Base-by-base conservation (phyloP, 2,888 invertebrate species). In the Zootermopsis nevadensis region DNA sequence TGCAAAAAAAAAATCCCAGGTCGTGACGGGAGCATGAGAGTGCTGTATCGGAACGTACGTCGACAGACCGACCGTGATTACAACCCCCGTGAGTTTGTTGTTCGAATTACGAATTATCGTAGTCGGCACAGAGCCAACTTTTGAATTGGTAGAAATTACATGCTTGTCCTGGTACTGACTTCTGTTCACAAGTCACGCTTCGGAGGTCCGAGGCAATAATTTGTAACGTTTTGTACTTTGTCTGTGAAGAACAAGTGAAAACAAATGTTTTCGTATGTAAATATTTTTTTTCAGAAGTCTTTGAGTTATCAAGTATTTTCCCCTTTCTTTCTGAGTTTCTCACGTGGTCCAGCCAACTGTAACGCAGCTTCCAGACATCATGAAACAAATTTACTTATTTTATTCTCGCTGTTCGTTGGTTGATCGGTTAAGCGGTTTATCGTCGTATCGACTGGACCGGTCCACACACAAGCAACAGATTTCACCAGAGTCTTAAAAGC, bases 341-440 rank as follows among this genome's bases (percentile, higher is more conserved):
- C 76, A 76, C 76, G 76, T 38, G 35, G 38, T 24, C 38, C 42
- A 42, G 38, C 38, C 76, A 76, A n/a, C 33, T 76, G 76, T 35
- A 76, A 76, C 76, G 42, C 24, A 31, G 24, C 72, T 33, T 72
- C 35, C 10, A 48, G 15, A 12, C 8, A 15, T 7, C 48, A 12
- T 35, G 72, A 72, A 30, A 72, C 72, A 33, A 72, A 31, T 72
- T 72, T 33, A 31, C 19, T 19, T 24, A 10, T 72, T 35, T 24
- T 72, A 24, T 24, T 72, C 10, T 72, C 33, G 31, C 33, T 72
- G 33, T 72, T 48, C 48, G 48, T 48, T n/a, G n/a, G n/a, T n/a
- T n/a, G n/a, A n/a, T n/a, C n/a, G n/a, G n/a, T n/a, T n/a, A n/a
- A n/a, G n/a, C n/a, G n/a, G n/a, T n/a, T n/a, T n/a, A n/a, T n/a